Evolutionary conservation across 1,140 invertebrate genomes (phyloP).

Genomic region (Physella acuta): DNA sequence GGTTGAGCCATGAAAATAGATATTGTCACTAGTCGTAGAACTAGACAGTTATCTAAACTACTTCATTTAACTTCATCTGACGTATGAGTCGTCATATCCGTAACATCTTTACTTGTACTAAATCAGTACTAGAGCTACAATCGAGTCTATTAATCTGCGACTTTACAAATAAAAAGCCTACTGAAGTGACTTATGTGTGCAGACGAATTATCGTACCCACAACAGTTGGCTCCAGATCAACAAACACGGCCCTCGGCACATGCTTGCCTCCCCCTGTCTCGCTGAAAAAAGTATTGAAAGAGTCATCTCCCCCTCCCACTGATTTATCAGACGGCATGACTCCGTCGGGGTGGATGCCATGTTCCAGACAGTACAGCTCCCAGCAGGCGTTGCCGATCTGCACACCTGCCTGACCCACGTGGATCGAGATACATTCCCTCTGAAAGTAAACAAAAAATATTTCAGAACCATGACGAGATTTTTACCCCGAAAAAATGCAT

Average conservation of each 20-base stretch:
- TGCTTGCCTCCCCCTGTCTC: constrained; percentile 78
- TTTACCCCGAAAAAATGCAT: no score
- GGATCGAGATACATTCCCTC: constrained; percentile 80
- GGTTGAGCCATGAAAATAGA: no score
- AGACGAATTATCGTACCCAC: constrained; percentile 42
- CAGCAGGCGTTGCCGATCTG: constrained; percentile 79
- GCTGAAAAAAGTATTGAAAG: constrained; percentile 87
- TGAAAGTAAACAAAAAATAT: constrained; percentile 21
- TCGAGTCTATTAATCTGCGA: no score
- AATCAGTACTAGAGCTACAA: no score
- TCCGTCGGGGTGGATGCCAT: constrained; percentile 19
- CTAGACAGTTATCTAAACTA: no score
- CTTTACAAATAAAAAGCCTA: no score
- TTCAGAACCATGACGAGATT: no score
- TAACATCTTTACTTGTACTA: no score
- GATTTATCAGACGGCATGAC: constrained; percentile 51
- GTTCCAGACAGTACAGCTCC: constrained; percentile 37
- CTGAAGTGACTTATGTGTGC: no score
- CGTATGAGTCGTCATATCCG: no score
- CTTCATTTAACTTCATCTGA: no score
- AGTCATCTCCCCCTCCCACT: constrained; percentile 71
- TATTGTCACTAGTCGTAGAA: no score
- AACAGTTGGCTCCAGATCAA: constrained; percentile 61
- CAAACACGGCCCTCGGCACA: constrained; percentile 68
- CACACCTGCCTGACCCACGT: constrained; percentile 84